Percentiles rank a stretch among this genome's conserved stretches.
phyloP scores from a whole-genome alignment of 2,797 vertebrate genomes.

The Ptychadena robeensis region DNA sequence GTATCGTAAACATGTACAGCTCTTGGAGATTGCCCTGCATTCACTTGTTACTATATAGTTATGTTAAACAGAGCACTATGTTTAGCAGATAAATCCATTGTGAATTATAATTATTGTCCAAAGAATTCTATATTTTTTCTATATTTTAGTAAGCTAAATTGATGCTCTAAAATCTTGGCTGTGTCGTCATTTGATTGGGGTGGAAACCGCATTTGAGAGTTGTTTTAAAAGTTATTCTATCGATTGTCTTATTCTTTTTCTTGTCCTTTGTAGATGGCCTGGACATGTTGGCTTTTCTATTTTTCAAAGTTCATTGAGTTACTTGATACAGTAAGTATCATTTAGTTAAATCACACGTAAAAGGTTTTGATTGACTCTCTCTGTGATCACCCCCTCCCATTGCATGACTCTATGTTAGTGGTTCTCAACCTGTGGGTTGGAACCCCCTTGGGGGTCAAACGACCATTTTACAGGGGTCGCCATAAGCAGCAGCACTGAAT shows the following conservation, averaged over 20 bases:
- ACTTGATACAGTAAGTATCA: conserved; percentile 90
- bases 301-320: conserved; percentile 98
- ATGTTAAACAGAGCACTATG: no score
- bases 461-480: no score
- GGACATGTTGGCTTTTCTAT: conserved; percentile 93
- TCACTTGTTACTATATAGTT: no score
- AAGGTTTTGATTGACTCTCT: not conserved
- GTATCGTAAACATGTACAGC: no score
- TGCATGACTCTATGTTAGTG: not conserved
- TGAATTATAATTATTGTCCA: no score
- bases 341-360: not conserved
- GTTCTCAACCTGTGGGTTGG: no score
- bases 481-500: no score
- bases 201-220: not conserved
- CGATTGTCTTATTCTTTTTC: conserved; percentile 20
- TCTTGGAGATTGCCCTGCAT: no score
- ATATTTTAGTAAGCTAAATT: no score
- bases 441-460: no score
- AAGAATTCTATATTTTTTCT: no score
- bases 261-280: conserved; percentile 85
- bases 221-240: not conserved
- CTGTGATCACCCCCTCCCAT: not conserved
- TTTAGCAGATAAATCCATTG: no score
- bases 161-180: not conserved
- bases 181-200: not conserved